Percentiles rank a stretch among this genome's conserved stretches.
These are phyloP conservation scores for Salvelinus sp. DNA, from an alignment of 2,113 vertebrate species.

Conservation along the genomic window DNA sequence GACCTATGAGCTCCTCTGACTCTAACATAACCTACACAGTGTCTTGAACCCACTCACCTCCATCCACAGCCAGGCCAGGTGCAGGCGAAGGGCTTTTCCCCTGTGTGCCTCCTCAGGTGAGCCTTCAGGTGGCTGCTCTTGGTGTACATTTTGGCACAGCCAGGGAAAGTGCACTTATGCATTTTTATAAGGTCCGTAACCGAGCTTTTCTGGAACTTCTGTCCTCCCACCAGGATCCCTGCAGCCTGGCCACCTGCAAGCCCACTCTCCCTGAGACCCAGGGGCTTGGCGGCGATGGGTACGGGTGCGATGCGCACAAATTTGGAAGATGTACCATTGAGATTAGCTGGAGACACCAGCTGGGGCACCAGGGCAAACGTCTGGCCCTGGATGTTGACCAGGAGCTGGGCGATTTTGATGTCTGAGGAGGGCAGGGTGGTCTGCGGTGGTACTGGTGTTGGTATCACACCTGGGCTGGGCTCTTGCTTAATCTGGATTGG, in stretches of 20 bases:
- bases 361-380: constrained; percentile 96
- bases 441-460: constrained; percentile 47
- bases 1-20: too few relatives aligned
- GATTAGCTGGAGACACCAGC: constrained; percentile 80
- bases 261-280: constrained; percentile 73
- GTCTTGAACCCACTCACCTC: constrained; percentile 83
- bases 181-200: constrained; percentile 97
- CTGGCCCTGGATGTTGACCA: constrained; percentile 98
- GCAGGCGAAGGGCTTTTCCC: constrained; percentile 97
- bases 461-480: constrained; percentile 45
- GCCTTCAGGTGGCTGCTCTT: constrained; percentile 99
- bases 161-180: constrained; percentile 97
- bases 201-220: constrained; percentile 92
- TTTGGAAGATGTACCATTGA: constrained; percentile 78
- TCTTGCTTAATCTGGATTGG: constrained; percentile 91
- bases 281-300: constrained; percentile 93
- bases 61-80: constrained; percentile 96
- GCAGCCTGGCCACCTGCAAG: constrained; percentile 70
- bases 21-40: neutral
- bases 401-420: constrained; percentile 93
- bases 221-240: constrained; percentile 79
- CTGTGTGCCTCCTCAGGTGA: constrained; percentile 94
- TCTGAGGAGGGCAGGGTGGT: constrained; percentile 74
- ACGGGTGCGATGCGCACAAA: constrained; percentile 96
- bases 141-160: constrained; percentile 98